A percentile compares a stretch with the other conserved stretches of the same genome.
Conservation (phyloP, 2,113 vertebrate species). For the Passer domesticus region DNA sequence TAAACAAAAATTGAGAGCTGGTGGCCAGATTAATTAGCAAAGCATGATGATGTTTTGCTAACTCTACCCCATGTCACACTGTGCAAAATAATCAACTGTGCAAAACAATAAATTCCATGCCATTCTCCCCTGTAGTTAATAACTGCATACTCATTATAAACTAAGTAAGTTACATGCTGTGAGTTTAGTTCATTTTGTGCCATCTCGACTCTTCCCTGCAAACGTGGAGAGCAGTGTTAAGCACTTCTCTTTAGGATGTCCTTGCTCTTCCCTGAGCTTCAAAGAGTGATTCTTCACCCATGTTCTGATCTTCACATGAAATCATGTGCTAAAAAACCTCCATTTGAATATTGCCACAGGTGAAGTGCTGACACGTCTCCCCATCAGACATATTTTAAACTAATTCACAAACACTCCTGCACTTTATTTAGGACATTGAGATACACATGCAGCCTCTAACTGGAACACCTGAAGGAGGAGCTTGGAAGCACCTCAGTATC, state of each 20-base stretch:
- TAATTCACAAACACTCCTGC: neutral
- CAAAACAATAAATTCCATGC: conserved; percentile 49
- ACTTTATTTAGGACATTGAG: neutral
- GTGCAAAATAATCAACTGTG: conserved; percentile 48
- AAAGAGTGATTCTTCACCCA: neutral
- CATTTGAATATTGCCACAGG: neutral
- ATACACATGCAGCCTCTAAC: neutral
- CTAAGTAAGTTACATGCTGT: conserved; percentile 1
- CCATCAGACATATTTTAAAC: neutral
- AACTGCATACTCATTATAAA: conserved; percentile 59
- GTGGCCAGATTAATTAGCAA: conserved; percentile 55
- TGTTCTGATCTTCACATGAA: neutral
- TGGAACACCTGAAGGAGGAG: neutral
- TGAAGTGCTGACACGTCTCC: neutral
- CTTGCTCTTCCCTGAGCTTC: neutral
- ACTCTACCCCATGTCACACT: neutral
- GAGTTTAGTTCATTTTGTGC: neutral
- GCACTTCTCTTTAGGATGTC: neutral
- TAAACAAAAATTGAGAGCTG: neutral
- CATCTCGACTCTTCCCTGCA: neutral
- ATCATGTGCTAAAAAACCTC: neutral
- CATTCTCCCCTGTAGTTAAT: conserved; percentile 43
- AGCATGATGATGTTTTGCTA: neutral
- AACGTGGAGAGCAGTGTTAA: neutral
- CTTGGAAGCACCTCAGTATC: neutral